Conservation (phyloP, 2,888 invertebrate genomes). For the Cephus rjabovi region DNA sequence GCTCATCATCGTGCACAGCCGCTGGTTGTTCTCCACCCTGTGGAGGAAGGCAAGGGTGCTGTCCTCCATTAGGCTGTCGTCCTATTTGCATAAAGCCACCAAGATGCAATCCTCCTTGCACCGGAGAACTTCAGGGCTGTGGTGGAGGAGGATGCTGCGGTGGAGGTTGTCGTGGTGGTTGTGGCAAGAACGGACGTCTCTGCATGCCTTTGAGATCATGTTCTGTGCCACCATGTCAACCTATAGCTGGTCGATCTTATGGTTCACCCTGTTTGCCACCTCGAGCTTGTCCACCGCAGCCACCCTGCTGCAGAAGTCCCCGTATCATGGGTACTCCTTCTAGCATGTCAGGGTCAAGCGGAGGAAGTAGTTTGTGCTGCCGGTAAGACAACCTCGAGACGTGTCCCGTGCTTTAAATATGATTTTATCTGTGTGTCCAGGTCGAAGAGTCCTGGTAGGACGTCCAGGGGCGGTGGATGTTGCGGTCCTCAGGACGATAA, state of each 20-base stretch:
- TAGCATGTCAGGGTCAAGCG: slow-evolving; percentile 12
- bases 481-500: slow-evolving; percentile 20
- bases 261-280: slow-evolving; percentile 44
- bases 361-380: slow-evolving; percentile 30
- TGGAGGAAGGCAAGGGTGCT: slow-evolving; percentile 37
- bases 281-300: slow-evolving; percentile 33
- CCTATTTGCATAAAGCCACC: slow-evolving; percentile 35
- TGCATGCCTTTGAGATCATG: slow-evolving; percentile 46
- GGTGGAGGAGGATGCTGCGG: slow-evolving; percentile 53
- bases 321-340: slow-evolving; percentile 16
- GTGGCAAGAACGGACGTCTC: slow-evolving; percentile 48
- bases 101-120: slow-evolving; percentile 34
- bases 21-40: slow-evolving; percentile 34
- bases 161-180: slow-evolving; percentile 52
- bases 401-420: slow-evolving; percentile 26
- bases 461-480: slow-evolving; percentile 31
- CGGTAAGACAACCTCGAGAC: slow-evolving; percentile 37
- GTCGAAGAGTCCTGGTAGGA: slow-evolving; percentile 31
- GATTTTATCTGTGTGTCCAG: slow-evolving; percentile 29
- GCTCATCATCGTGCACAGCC: slow-evolving; percentile 15
- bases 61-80: slow-evolving; percentile 40
- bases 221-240: slow-evolving; percentile 37
- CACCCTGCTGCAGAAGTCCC: slow-evolving; percentile 34
- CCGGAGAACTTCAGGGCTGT: slow-evolving; percentile 35
- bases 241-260: slow-evolving; percentile 26